Base-by-base conservation (phyloP, 2,113 vertebrate species). In the Porphyrio hochstetteri region DNA sequence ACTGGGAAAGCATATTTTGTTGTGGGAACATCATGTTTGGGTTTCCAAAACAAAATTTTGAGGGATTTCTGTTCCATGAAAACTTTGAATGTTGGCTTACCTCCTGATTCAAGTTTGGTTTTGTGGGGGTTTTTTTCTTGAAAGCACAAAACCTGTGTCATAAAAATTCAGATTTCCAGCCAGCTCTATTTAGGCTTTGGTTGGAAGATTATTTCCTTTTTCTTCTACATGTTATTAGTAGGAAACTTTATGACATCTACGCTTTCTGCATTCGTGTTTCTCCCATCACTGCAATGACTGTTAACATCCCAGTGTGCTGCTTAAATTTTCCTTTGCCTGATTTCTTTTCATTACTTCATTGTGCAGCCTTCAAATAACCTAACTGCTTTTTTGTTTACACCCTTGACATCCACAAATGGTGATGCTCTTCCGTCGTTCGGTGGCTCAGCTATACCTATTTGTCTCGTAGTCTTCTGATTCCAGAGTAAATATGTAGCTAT, bases 1-100 rank as follows among this genome's bases (percentile, higher is more conserved):
- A 84, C 53, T 86, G 61, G 86, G 61, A 91, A 93, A 79, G n/a
- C 91, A 87, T 96, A 79, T 72, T 93, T 95, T 95, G 89, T 95
- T 95, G 93, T 71, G 84, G 48, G 69, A 87, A 78, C 77, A 69
- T 95, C 83, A 40, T 61, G 52, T 91, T 91, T 95, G 89, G 88
- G 64, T 96, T 96, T 95, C 86, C 86, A 93, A 91, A 95, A 93
- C 91, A 95, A 93, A 89, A 85, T 87, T 93, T 84, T 92, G 57
- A 59, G 89, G 84, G 38, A 57, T 89, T 95, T 84, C 74, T 95
- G 14, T 91, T 95, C 60, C 67, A 42, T 89, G 40, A 87, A 95
- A 92, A 68, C 48, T 75, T 95, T 21, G 72, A 67, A 82, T 89
- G 35, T 87, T 95, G 83, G 77, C 82, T 93, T 96, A 48, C 29